Base-by-base conservation (phyloP, 2,113 vertebrate genomes). In the Cephalopholis sonnerati region DNA sequence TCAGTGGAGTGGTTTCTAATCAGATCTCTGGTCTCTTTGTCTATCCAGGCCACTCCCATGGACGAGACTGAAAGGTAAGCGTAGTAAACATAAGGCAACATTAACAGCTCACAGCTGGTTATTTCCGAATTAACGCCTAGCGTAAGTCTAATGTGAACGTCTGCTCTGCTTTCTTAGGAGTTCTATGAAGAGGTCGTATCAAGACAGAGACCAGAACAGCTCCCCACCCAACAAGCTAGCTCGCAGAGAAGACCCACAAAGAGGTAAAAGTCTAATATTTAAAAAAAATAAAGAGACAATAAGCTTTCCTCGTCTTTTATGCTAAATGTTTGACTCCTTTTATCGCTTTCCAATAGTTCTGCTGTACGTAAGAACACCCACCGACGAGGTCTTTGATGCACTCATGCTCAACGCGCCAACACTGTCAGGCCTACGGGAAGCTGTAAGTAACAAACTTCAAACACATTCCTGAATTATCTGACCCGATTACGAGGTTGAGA, bases 331-430 rank as follows among this genome's bases (percentile, higher is more conserved):
- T 1, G 2, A 1, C 41, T 44, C 39, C 5, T 46, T 68, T 62
- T 39, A 7, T 53, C 51, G n/a, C 7, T 85, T 46, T 54, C 91
- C 18, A 0, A 54, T 32, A 99, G 98, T 99, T 66, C 91, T 99
- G 77, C 69, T 99, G 27, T 99, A 99, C 0, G 96, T 99, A 72
- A 95, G 98, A 79, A 95, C 96, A 62, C 95, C 96, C 78, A 63
- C 95, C 0, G 98, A 99, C 74, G 98, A 99, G 77, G 98, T 99
- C 39, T 99, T 99, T 0, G 98, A 99, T 0, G 98, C 98, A 0
- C 97, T 99, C 82, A 98, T 99, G 98, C 83, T 99, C 90, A 98
- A 95, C 94, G 96, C 97, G 0, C 98, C 98, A 0, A 98, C 97
- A 1, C 92, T 99, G 54, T 96, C 94, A 32, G 98, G 98, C 73